Conservation (phyloP, 2,888 invertebrate species). For the Hydropsyche betteni region DNA sequence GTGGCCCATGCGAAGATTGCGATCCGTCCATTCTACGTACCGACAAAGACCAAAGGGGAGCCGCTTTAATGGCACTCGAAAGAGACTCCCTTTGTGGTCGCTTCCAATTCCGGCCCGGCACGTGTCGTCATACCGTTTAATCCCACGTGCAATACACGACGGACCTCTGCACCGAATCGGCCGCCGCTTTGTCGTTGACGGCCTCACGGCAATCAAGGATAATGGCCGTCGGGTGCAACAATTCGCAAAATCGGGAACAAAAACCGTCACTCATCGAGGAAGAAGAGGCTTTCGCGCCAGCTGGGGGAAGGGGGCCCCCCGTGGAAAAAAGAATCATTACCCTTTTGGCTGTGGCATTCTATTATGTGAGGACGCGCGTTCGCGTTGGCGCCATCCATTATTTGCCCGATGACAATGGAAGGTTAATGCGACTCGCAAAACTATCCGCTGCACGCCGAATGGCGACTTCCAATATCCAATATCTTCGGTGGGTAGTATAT, state of each 20-base stretch:
- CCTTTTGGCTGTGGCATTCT: slow-evolving; percentile 47
- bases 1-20: no score
- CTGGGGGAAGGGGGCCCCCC: slow-evolving; percentile 6
- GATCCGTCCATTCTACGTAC: no score
- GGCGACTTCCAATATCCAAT: slow-evolving; percentile 24
- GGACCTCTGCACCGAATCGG: slow-evolving; percentile 20
- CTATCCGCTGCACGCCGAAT: slow-evolving; percentile 26
- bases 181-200: slow-evolving; percentile 25
- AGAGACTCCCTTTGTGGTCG: no score
- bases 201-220: slow-evolving; percentile 20
- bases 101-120: no score
- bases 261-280: no score
- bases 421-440: slow-evolving; percentile 47
- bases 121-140: no score
- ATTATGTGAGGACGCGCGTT: slow-evolving; percentile 30
- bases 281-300: background rate
- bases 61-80: no score
- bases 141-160: background rate
- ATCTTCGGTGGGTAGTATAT: background rate
- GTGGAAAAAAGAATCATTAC: slow-evolving; percentile 49
- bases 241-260: slow-evolving; percentile 16
- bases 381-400: slow-evolving; percentile 25
- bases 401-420: slow-evolving; percentile 49
- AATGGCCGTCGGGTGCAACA: slow-evolving; percentile 9
- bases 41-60: no score